Conservation (phyloP, 2,888 invertebrate species). For the Orthonevra nobilis region DNA sequence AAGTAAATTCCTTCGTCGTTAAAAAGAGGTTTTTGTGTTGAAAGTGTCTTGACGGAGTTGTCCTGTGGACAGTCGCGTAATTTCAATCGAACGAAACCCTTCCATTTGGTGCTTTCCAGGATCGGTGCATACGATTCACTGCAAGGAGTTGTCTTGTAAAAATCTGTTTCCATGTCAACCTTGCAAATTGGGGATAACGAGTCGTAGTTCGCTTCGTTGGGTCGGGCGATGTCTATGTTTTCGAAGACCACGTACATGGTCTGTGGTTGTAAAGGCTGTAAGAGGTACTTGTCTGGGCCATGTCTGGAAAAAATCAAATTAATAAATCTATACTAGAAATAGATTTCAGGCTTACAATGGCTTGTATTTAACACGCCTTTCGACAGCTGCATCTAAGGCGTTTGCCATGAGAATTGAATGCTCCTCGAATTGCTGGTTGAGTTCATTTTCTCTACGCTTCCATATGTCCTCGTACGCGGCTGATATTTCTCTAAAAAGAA, state of each 20-base stretch:
- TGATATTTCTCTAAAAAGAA: conserved; percentile 75
- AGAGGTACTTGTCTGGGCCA: conserved; percentile 77
- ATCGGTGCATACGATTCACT: conserved; percentile 73
- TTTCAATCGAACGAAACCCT: conserved; percentile 78
- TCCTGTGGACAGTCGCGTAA: conserved; percentile 73
- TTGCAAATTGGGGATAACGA: conserved; percentile 82
- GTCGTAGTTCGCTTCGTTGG: conserved; percentile 82
- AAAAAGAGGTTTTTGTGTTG: neutral
- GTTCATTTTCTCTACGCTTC: conserved; percentile 74
- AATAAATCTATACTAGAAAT: no score
- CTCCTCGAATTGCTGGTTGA: conserved; percentile 76
- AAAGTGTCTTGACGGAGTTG: conserved; percentile 1
- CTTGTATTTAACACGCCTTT: conserved; percentile 83
- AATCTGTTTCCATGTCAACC: conserved; percentile 82
- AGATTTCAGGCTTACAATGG: conserved; percentile 74
- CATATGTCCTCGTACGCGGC: conserved; percentile 74
- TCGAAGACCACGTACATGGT: conserved; percentile 87
- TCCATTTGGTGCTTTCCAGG: conserved; percentile 76
- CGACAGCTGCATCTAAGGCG: conserved; percentile 85
- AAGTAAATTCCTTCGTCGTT: conserved; percentile 49
- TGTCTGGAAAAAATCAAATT: conserved; percentile 76
- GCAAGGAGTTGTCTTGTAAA: conserved; percentile 76
- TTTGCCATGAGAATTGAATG: conserved; percentile 86
- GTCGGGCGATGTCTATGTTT: conserved; percentile 86
- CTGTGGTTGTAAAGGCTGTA: conserved; percentile 83